Evolutionary conservation across 1,140 invertebrate genomes (phyloP), one percentile per base, ranked within the genome.

Genomic region (Stegodyphus mimosarum): DNA sequence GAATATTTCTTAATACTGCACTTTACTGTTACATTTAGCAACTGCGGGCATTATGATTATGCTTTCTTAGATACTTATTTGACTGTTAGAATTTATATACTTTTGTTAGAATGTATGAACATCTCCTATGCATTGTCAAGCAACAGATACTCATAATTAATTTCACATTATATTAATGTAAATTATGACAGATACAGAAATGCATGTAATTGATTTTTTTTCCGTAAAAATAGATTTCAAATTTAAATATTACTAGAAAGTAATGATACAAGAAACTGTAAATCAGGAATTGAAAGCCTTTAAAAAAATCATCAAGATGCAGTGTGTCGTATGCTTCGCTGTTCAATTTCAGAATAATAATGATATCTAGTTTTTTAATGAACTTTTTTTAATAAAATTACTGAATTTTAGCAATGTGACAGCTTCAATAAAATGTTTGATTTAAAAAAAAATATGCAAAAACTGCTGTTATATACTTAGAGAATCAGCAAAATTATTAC

Each of bases 1-100:
- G 10, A 73, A 18, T 17, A 7, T 11, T 55, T 55, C 13, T 17
- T 49, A n/a, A 52, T 51, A 13, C 10, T 55, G 71, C 51, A 73
- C 71, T 55, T 50, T 73, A 51, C 71, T 73, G 51, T 73, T 18
- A 73, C 52, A 17, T 15, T 73, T 52, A 67, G 64, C 64, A 17
- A 67, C 17, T 67, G 55, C 9, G 13, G 7, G n/a, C 64, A 67
- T 67, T 67, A 6, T 67, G 9, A 18, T n/a, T 17, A 15, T 67
- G 9, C 11, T 15, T 17, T 7, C 64, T 67, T 67, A 15, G 64
- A 33, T 33, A 33, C 33, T 33, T 33, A 33, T 33, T 1, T 33
- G 33, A 33, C 33, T 33, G 33, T 33, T 33, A 33, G 33, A 33
- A 33, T 33, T 33, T 33, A 33, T 33, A 33, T 3, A 33, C 33